A percentile compares a stretch with the other conserved stretches of the same genome.
These are phyloP conservation scores for Eristalis tenax DNA, from an alignment of 2,888 invertebrate species.

Conservation along the genomic window DNA sequence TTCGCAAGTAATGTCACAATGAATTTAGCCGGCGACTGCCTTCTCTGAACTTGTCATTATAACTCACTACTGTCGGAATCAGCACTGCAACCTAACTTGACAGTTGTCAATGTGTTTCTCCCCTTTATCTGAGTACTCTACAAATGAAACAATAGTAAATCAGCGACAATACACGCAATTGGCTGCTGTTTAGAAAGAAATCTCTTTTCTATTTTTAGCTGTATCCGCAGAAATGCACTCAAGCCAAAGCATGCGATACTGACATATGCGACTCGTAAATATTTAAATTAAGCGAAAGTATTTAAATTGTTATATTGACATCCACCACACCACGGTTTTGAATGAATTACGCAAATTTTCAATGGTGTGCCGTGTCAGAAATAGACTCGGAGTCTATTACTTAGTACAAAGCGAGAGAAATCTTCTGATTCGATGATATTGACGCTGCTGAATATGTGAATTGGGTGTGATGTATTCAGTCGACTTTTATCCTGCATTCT, in stretches of 20 bases:
- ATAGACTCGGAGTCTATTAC: constrained; percentile 13
- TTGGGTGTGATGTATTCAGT: constrained; percentile 10
- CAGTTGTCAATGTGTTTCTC: constrained; percentile 36
- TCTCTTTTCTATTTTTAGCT: constrained; percentile 57
- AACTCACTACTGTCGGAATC: constrained; percentile 48
- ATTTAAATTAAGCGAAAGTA: constrained; percentile 67
- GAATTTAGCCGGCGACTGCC: constrained; percentile 36
- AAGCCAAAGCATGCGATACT: constrained; percentile 62
- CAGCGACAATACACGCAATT: constrained; percentile 14
- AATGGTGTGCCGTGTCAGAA: constrained; percentile 9
- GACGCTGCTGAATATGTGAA: constrained; percentile 48
- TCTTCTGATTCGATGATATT: constrained; percentile 56
- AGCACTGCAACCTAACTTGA: constrained; percentile 25
- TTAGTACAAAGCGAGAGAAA: background rate
- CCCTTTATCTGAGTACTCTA: background rate
- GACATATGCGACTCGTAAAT: constrained; percentile 70
- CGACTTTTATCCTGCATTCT: background rate
- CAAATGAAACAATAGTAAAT: constrained; percentile 36
- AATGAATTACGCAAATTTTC: constrained; percentile 65
- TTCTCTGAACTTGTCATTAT: constrained; percentile 67
- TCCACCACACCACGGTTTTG: constrained; percentile 36
- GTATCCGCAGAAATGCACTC: constrained; percentile 5
- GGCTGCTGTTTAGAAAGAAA: constrained; percentile 39
- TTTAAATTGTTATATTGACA: constrained; percentile 62
- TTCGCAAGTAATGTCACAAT: constrained; percentile 19